These are phyloP conservation scores for Pyrocephalus nanus DNA, from an alignment of 2,797 vertebrate genomes.

Conservation along the genomic window DNA sequence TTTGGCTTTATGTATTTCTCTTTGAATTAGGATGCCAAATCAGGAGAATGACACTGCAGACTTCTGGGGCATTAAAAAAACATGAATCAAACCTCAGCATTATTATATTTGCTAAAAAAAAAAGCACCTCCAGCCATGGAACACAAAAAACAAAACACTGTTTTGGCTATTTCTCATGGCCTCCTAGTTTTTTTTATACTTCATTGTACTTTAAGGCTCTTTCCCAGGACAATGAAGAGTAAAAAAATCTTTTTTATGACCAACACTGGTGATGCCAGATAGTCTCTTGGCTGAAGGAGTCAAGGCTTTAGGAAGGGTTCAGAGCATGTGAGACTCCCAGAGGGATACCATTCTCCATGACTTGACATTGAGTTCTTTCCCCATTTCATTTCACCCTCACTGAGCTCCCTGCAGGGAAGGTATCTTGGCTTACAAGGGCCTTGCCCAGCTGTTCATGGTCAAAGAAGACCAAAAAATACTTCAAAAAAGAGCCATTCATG, in stretches of 20 bases:
- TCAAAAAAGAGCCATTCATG: background rate
- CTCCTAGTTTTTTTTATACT: background rate
- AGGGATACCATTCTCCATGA: background rate
- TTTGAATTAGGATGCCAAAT: slow-evolving; percentile 52
- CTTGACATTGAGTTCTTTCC: background rate
- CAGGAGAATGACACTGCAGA: slow-evolving; percentile 55
- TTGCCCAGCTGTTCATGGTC: background rate
- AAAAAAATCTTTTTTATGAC: background rate
- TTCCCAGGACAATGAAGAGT: background rate
- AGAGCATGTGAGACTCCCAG: background rate
- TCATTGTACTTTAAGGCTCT: background rate
- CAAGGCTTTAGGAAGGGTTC: background rate
- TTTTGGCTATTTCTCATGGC: background rate
- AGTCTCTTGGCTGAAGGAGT: background rate
- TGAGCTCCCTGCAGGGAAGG: background rate
- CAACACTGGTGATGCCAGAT: background rate
- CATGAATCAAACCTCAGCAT: slow-evolving; percentile 25
- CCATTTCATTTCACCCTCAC: background rate
- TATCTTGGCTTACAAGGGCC: background rate
- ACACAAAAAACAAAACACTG: background rate
- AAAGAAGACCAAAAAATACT: background rate
- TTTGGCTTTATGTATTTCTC: slow-evolving; percentile 22
- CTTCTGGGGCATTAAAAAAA: slow-evolving; percentile 47
- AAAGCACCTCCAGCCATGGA: background rate
- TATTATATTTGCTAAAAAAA: background rate